phyloP scores from a whole-genome alignment of 2,797 vertebrate genomes.

The Pangasius macronema region DNA sequence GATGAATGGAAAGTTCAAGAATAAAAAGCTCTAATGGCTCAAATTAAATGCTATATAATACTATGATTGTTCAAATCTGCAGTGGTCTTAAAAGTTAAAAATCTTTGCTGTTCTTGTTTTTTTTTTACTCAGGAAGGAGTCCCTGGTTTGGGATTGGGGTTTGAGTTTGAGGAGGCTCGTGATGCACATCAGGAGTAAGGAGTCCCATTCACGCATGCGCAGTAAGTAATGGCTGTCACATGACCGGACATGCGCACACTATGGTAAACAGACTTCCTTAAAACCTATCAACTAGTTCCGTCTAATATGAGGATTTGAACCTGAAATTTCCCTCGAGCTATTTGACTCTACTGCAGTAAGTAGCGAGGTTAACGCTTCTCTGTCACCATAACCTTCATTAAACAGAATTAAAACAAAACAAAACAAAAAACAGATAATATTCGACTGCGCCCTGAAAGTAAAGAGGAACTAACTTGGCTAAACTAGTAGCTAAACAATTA shows the following conservation, averaged over 20 bases:
- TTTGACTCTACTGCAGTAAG: conserved; percentile 44
- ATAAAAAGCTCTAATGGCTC: background rate
- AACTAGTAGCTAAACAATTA: background rate
- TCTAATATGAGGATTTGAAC: too few relatives aligned
- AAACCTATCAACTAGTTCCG: too few relatives aligned
- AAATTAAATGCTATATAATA: background rate
- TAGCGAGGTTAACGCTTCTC: conserved; percentile 24
- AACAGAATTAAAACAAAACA: background rate
- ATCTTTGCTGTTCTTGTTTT: background rate
- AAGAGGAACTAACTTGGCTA: conserved; percentile 43
- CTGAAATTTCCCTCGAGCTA: too few relatives aligned
- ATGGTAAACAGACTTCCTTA: too few relatives aligned
- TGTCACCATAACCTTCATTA: background rate
- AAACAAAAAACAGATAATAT: conserved; percentile 21
- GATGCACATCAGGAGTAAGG: background rate
- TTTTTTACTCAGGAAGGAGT: background rate
- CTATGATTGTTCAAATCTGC: too few relatives aligned
- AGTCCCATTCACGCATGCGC: conserved; percentile 43
- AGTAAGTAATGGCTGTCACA: conserved; percentile 6
- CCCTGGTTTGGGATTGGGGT: background rate
- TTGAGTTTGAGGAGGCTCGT: background rate
- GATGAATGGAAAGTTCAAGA: background rate
- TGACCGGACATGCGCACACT: conserved; percentile 49
- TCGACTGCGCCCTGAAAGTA: conserved; percentile 19
- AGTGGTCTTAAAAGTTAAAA: background rate